These are phyloP conservation scores for Pituophis catenifer DNA, from an alignment of 2,113 vertebrate genomes.

Conservation along the genomic window DNA sequence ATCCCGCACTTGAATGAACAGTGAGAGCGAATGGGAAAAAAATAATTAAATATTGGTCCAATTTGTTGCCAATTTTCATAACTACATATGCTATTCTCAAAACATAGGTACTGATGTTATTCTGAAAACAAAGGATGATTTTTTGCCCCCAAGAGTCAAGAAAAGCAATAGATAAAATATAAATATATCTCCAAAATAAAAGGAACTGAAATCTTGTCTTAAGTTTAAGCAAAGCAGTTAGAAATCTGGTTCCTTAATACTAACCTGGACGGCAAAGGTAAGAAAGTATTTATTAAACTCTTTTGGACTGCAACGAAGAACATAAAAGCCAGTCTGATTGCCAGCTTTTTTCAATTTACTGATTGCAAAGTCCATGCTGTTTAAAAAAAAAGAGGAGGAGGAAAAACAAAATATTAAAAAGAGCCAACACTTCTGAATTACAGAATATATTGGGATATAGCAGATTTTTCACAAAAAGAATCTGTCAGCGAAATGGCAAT, in stretches of 20 bases:
- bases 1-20: background rate
- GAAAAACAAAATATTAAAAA: conserved; percentile 29
- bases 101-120: background rate
- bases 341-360: conserved; percentile 85
- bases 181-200: background rate
- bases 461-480: background rate
- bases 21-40: background rate
- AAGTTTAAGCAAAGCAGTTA: background rate
- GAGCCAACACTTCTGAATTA: background rate
- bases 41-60: background rate
- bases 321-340: conserved; percentile 87
- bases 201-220: background rate
- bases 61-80: background rate
- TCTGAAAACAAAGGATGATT: background rate
- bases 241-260: conserved; percentile 50
- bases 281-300: conserved; percentile 95
- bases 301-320: conserved; percentile 92
- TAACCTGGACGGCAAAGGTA: conserved; percentile 92
- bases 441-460: background rate
- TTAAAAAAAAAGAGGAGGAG: conserved; percentile 32
- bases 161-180: background rate
- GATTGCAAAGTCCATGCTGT: conserved; percentile 91
- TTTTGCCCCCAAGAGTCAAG: background rate
- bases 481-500: background rate
- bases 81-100: background rate